A percentile compares a stretch with the other conserved stretches of the same genome.
phyloP scores from a whole-genome alignment of 2,888 invertebrate species.

The Muschampia plurimacula region DNA sequence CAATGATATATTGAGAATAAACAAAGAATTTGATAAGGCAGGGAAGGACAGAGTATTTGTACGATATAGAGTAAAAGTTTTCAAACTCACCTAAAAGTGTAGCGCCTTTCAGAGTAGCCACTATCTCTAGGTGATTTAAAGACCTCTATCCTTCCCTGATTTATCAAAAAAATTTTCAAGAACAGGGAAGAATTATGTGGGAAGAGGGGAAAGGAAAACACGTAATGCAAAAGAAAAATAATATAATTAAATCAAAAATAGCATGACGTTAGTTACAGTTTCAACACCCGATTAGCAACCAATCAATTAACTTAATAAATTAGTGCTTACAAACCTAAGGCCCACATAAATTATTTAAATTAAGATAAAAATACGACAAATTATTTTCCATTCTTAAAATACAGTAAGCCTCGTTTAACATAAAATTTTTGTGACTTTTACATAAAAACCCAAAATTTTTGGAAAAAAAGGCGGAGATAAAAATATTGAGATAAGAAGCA shows the following conservation, averaged over 20 bases:
- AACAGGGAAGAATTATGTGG: slow-evolving; percentile 74
- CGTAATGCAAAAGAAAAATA: slow-evolving; percentile 56
- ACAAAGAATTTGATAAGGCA: slow-evolving; percentile 58
- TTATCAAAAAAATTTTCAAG: slow-evolving; percentile 39
- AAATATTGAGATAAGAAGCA: slow-evolving; percentile 1
- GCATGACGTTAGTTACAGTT: slow-evolving; percentile 49
- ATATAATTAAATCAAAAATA: slow-evolving; percentile 66
- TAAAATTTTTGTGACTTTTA: slow-evolving; percentile 25
- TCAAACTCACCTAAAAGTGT: slow-evolving; percentile 81
- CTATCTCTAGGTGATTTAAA: slow-evolving; percentile 79
- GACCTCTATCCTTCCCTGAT: slow-evolving; percentile 82
- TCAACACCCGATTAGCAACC: slow-evolving; percentile 15
- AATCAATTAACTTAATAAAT: slow-evolving; percentile 16
- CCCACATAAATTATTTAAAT: slow-evolving; percentile 22
- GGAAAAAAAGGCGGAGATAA: slow-evolving; percentile 32
- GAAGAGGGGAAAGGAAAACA: slow-evolving; percentile 58
- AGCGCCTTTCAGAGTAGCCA: slow-evolving; percentile 64
- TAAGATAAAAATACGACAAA: background rate
- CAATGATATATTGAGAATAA: slow-evolving; percentile 40
- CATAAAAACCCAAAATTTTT: slow-evolving; percentile 17
- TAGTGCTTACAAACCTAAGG: slow-evolving; percentile 27
- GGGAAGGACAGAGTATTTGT: slow-evolving; percentile 87
- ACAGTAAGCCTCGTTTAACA: slow-evolving; percentile 22
- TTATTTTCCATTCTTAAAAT: slow-evolving; percentile 22
- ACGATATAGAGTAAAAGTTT: slow-evolving; percentile 58